A percentile compares a stretch with the other conserved stretches of the same genome.
phyloP scores from a whole-genome alignment of 2,797 vertebrate genomes.

The Hydrophis major region DNA sequence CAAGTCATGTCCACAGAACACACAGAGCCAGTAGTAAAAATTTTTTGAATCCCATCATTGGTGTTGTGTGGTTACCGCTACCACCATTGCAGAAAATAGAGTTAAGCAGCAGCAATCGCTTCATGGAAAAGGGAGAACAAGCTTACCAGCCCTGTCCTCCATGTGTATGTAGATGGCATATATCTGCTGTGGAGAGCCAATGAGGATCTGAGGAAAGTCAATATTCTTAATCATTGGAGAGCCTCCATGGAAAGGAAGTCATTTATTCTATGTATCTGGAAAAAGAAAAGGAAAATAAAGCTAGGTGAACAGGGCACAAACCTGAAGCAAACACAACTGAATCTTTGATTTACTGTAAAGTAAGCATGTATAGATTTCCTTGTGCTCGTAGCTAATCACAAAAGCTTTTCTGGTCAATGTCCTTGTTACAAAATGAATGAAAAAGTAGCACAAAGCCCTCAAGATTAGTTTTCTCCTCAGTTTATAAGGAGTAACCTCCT shows the following conservation, averaged over 20 bases:
- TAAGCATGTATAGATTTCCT: neutral
- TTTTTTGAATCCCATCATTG: too few species aligned
- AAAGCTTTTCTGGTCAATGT: neutral
- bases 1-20: too few species aligned
- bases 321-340: neutral
- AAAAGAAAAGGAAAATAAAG: neutral
- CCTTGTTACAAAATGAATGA: neutral
- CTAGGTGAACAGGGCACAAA: neutral
- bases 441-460: neutral
- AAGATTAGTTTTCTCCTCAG: neutral
- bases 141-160: neutral
- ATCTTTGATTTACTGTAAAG: neutral
- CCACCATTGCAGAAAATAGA: neutral
- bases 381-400: neutral
- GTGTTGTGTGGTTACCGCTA: neutral
- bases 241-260: neutral
- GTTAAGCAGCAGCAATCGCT: neutral
- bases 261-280: neutral
- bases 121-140: neutral
- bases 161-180: neutral
- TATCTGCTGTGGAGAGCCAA: neutral
- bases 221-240: neutral
- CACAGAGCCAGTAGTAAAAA: too few species aligned
- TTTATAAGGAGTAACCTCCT: neutral
- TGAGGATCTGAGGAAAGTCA: neutral